Evolutionary conservation across 2,888 invertebrate species (phyloP), one percentile per base, ranked within the genome.

Genomic region (Oligia latruncula): DNA sequence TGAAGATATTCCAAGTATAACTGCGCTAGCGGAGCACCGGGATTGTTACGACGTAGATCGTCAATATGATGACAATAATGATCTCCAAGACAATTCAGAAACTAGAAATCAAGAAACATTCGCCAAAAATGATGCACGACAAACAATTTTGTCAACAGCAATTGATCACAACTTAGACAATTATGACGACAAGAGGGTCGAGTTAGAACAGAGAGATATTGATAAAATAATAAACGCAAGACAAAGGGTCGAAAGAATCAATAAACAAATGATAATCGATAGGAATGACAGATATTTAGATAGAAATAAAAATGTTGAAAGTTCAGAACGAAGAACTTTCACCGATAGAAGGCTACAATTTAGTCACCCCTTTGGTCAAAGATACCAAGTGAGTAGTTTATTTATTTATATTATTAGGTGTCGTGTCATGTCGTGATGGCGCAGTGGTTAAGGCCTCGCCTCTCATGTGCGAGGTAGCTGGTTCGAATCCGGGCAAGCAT

Each of bases 311-410:
- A 23, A 49, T 17, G 23, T 17, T 1, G 23, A 74, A 40, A 74
- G 3, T 60, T n/a, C 29, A 66, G 60, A 6, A 40, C 60, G n/a
- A 43, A 68, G 60, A 67, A 40, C 43, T 23, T 4, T 43, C 17
- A 8, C 49, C 17, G 62, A 62, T 11, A 8, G 29, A 29, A 58
- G 78, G 58, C 17, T 58, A 43, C 66, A 71, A 52, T 55, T 77
- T n/a, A 55, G 2, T 40, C 46, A 71, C 11, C 71, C 78, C 2
- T 77, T 35, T 62, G 71, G 35, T 40, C 67, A n/a, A 9, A 62
- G 15, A 40, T 43, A 43, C 20, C 29, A 49, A 49, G 81, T 81
- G 77, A 83, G 77, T 71, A 6, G 8, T n/a, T 40, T 20, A 46
- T 46, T 20, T 40, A 49, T 29, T 55, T 52, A 9, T 35, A 78